A percentile compares a stretch with the other conserved stretches of the same genome.
These are phyloP conservation scores for Schizaphis graminum DNA, from an alignment of 2,888 invertebrate genomes.

Conservation along the genomic window DNA sequence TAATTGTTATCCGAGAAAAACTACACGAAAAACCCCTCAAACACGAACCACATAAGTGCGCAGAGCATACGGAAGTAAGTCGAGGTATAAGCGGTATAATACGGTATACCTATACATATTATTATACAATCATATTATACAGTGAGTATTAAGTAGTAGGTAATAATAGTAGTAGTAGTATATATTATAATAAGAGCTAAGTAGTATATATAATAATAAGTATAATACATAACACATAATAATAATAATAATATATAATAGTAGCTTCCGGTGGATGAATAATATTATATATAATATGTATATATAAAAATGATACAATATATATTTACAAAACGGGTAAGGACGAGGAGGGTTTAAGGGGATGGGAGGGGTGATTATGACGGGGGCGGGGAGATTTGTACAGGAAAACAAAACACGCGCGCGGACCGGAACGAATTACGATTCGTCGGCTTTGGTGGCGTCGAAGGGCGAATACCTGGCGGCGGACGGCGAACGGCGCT, in stretches of 20 bases:
- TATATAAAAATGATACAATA: background rate
- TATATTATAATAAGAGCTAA: background rate
- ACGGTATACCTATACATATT: background rate
- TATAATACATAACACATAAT: background rate
- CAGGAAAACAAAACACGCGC: background rate
- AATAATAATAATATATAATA: background rate
- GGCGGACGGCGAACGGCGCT: constrained; percentile 29
- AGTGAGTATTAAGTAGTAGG: background rate
- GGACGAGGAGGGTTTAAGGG: background rate
- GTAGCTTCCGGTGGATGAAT: background rate
- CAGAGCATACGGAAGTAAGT: background rate
- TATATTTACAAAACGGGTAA: background rate
- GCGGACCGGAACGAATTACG: background rate
- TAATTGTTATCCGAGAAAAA: background rate
- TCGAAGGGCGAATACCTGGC: constrained; percentile 36
- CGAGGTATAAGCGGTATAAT: background rate
- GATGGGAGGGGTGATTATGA: background rate
- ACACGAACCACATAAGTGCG: background rate
- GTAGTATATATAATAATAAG: constrained; percentile 6
- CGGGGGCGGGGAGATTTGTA: background rate
- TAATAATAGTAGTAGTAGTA: background rate
- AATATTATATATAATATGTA: background rate
- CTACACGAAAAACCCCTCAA: background rate
- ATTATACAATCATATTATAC: background rate
- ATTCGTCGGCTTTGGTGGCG: constrained; percentile 31